Evolutionary conservation across 2,888 invertebrate species (phyloP), one percentile per base, ranked within the genome.

Genomic region (Cryptocephalus moraei): DNA sequence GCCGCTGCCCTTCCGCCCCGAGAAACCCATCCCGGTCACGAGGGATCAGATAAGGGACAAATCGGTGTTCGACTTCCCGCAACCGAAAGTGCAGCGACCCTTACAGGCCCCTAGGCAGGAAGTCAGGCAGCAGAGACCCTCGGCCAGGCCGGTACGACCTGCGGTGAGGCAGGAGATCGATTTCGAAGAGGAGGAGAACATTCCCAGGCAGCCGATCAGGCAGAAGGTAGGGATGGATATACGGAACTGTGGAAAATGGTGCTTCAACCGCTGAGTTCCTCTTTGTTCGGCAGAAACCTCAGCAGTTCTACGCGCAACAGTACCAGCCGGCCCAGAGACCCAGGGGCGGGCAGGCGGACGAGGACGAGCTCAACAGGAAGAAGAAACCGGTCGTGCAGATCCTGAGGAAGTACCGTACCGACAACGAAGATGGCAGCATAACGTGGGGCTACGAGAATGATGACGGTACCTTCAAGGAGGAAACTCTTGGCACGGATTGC

Each of bases 391-490:
- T 52, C 56, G 70, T 59, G 51, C 67, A 71, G 55, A 71, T 74
- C 53, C 58, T 75, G 45, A 64, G 69, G 39, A 73, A 74, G 63
- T 90, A 80, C 72, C 79, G 85, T 44, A 87, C 87, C 39, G 88
- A 89, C 66, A 86, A 88, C 62, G 75, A 78, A 31, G 86, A 86
- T 57, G 87, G 87, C 38, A 88, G 84, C 63, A 90, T 90, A 58
- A 84, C 85, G 0, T 90, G 90, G 90, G 90, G 90, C 43, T 90
- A 84, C 62, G 89, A 90, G 68, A 89, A 90, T 65, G 89, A 89
- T 59, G 90, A 90, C 61, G 90, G 90, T 14, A 84, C 86, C 1
- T 90, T 85, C 69, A 90, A 90, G 65, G 89, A 90, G 65, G 89
- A 90, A 72, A 77, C 80, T 8, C 85, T 89, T 56, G 90, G 90